Evolutionary conservation across 2,888 invertebrate genomes (phyloP).

Genomic region (Bellardia bayeri): DNA sequence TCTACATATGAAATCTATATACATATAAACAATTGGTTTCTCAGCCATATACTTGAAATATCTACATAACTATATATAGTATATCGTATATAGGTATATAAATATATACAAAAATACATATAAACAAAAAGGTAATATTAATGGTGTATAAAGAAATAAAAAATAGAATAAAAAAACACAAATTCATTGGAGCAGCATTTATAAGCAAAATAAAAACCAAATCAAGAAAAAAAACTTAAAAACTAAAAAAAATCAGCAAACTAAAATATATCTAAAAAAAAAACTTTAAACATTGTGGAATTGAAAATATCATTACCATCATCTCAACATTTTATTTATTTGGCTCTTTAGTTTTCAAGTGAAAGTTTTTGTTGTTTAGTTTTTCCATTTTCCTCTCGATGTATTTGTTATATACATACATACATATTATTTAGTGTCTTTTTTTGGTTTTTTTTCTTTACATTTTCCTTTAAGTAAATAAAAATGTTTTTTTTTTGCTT

Average conservation of each 20-base stretch:
- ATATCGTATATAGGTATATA: constrained; percentile 50
- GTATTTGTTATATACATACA: not conserved
- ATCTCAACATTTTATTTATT: not conserved
- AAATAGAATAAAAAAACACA: not conserved
- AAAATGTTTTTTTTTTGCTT: not conserved
- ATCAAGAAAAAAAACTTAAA: not conserved
- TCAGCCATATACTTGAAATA: constrained; percentile 26
- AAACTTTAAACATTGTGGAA: constrained; percentile 30
- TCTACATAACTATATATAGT: constrained; percentile 62
- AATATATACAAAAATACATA: constrained; percentile 46
- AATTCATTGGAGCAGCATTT: constrained; percentile 2
- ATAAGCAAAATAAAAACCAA: not conserved
- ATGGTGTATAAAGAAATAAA: constrained; percentile 53
- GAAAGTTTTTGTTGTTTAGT: constrained; percentile 57
- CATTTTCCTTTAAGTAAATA: constrained; percentile 1
- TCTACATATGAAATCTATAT: constrained; percentile 8
- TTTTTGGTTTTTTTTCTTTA: constrained; percentile 11
- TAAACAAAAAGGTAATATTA: constrained; percentile 61
- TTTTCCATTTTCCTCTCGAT: constrained; percentile 31
- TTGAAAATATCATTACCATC: constrained; percentile 26
- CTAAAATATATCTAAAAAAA: constrained; percentile 24
- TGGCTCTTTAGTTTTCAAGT: constrained; percentile 25
- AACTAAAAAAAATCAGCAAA: constrained; percentile 14
- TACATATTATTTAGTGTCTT: not conserved
- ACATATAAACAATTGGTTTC: constrained; percentile 31